A percentile compares a stretch with the other conserved stretches of the same genome.
Conservation (phyloP, 2,888 invertebrate species). For the Asteroscopus sphinx region DNA sequence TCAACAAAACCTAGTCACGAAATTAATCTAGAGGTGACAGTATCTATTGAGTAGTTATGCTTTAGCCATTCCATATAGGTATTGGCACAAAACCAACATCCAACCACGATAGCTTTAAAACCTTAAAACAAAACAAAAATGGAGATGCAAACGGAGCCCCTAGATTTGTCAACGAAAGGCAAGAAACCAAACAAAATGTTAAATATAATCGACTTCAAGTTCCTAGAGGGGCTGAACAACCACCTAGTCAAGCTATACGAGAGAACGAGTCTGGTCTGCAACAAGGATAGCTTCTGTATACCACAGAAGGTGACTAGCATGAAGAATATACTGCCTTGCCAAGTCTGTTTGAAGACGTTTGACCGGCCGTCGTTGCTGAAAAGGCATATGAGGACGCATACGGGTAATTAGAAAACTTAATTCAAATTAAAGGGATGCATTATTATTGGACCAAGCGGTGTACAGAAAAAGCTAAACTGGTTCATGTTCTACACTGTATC, state of each 20-base stretch:
- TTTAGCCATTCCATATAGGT: too few relatives aligned
- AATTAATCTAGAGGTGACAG: too few relatives aligned
- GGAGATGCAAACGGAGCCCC: constrained; percentile 81
- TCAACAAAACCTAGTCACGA: too few relatives aligned
- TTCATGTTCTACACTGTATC: too few relatives aligned
- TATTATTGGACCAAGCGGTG: too few relatives aligned
- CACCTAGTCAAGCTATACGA: constrained; percentile 82
- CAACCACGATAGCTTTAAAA: neutral
- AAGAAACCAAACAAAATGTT: constrained; percentile 66
- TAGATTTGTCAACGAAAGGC: constrained; percentile 79
- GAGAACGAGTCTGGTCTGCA: constrained; percentile 71
- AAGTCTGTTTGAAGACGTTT: constrained; percentile 92
- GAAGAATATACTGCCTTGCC: constrained; percentile 88
- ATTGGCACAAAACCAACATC: too few relatives aligned
- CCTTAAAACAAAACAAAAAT: constrained; percentile 47
- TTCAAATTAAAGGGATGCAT: neutral
- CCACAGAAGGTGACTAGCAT: constrained; percentile 56
- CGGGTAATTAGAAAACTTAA: constrained; percentile 80
- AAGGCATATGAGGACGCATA: constrained; percentile 92
- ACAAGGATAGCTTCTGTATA: constrained; percentile 56
- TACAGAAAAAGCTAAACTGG: too few relatives aligned
- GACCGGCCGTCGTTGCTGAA: constrained; percentile 92
- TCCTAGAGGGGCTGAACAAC: constrained; percentile 80
- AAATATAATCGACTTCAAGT: constrained; percentile 80
- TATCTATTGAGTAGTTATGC: too few relatives aligned